Base-by-base conservation (phyloP, 2,797 vertebrate genomes). In the Myotis pilosus region DNA sequence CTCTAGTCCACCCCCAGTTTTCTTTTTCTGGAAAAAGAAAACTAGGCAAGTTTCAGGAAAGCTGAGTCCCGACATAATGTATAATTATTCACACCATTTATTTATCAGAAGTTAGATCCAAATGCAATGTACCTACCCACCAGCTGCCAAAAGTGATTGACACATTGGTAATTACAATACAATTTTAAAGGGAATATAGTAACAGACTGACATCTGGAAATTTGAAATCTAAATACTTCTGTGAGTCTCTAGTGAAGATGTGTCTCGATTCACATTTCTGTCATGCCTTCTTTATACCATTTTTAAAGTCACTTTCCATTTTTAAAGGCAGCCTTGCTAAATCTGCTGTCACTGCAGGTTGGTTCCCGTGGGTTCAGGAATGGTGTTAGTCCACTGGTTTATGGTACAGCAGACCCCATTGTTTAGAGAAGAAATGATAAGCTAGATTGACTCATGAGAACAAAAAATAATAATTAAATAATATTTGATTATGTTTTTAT, bases 171-270 rank as follows among this genome's bases (percentile, higher is more conserved):
- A 97, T 97, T 96, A 97, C 94, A 96, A 97, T 96, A 92, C 91
- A 96, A 95, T 49, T 92, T 94, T 92, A 85, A 89, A 94, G 85
- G 79, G 93, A 96, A 92, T 96, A 91, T 74, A 91, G 95, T 96
- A 97, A 95, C 72, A 93, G 87, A 95, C 95, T 97, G 97, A 97
- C 96, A 97, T 97, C 92, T 97, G 95, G 94, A 98, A 97, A 96
- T 93, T 53, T 76, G 95, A 97, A 96, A 96, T 97, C 82, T 86
- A 96, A 89, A 91, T 87, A 97, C 36, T 47, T 55, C 19, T n/a
- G 69, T 71, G 95, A 92, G 75, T 91, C 20, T 95, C 94, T 83
- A 51, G 92, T 72, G 89, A 96, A 66, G 55, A 79, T 55, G 12
- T 93, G 49, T 53, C 96, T 96, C 76, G 49, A 51, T 97, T 97